Evolutionary conservation across 2,888 invertebrate species (phyloP), one percentile per base, ranked within the genome.

Genomic region (Diachrysia chrysitis): DNA sequence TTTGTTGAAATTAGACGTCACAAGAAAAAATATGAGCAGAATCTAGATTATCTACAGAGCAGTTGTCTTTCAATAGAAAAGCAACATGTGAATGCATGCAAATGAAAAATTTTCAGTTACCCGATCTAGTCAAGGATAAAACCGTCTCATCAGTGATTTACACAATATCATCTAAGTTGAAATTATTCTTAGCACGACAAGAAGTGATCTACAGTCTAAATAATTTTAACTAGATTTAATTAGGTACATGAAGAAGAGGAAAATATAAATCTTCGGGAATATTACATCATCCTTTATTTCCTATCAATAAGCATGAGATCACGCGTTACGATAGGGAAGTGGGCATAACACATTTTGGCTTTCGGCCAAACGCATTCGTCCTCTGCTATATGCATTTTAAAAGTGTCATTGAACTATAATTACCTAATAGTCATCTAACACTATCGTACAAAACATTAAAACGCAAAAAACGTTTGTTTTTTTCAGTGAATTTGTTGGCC

Each of bases 361-460:
- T 19, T 51, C 46, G 46, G 76, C 85, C 84, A 85, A 74, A 67
- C 76, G 69, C 74, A 74, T 56, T 68, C 69, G 69, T 65, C 64
- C 72, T 64, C 77, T 67, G 66, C 61, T 66, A 54, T 67, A 63
- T 73, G 76, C 80, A 72, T 73, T 68, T 73, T 74, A 60, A 65
- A 62, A 72, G 67, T 81, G 85, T 85, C 84, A 82, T 79, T 85
- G 80, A 81, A 83, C 85, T 79, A 78, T 82, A 76, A 83, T 84
- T 84, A 82, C 78, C 78, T 78, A 78, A 81, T 80, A 69, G 57
- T 58, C 78, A 78, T 66, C 63, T 75, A 67, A 55, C 55, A 46
- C 29, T 9, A 37, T 55, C 21, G n/a, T 16, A 57, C n/a, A 53
- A 37, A 57, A 37, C 1, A 60, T 23, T 37, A 21, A 37, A 64